Conservation (phyloP, 1,140 invertebrate species). For the Archivesica marissinica region DNA sequence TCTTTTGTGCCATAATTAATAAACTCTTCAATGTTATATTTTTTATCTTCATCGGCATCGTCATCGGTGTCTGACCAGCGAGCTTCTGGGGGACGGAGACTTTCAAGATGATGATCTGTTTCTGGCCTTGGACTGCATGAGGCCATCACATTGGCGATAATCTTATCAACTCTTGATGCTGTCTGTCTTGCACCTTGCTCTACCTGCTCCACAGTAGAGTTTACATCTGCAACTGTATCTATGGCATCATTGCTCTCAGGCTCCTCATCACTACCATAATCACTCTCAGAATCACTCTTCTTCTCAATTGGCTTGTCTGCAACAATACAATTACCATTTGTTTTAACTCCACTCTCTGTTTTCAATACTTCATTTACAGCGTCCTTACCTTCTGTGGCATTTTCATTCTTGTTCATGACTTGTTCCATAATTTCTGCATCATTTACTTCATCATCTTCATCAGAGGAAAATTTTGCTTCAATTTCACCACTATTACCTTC, state of each 20-base stretch:
- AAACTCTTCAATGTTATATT: slow-evolving; percentile 54
- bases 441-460: slow-evolving; percentile 56
- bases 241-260: slow-evolving; percentile 31
- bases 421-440: slow-evolving; percentile 58
- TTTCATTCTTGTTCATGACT: background rate
- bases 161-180: slow-evolving; percentile 28
- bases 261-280: slow-evolving; percentile 56
- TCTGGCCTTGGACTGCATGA: background rate
- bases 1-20: slow-evolving; percentile 22
- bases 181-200: background rate
- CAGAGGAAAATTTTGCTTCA: slow-evolving; percentile 33
- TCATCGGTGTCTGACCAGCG: slow-evolving; percentile 46
- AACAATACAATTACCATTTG: slow-evolving; percentile 32
- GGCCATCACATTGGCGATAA: slow-evolving; percentile 33
- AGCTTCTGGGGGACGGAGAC: slow-evolving; percentile 12
- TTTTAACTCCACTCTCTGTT: background rate
- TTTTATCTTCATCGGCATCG: slow-evolving; percentile 36
- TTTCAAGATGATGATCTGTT: background rate
- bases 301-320: slow-evolving; percentile 47
- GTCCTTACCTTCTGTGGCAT: slow-evolving; percentile 65
- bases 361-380: slow-evolving; percentile 31
- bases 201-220: background rate
- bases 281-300: slow-evolving; percentile 50
- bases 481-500: slow-evolving; percentile 35
- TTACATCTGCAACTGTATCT: slow-evolving; percentile 31